A percentile compares a stretch with the other conserved stretches of the same genome.
These are phyloP conservation scores for Lasiurus borealis DNA, from an alignment of 2,113 vertebrate species.

Conservation along the genomic window DNA sequence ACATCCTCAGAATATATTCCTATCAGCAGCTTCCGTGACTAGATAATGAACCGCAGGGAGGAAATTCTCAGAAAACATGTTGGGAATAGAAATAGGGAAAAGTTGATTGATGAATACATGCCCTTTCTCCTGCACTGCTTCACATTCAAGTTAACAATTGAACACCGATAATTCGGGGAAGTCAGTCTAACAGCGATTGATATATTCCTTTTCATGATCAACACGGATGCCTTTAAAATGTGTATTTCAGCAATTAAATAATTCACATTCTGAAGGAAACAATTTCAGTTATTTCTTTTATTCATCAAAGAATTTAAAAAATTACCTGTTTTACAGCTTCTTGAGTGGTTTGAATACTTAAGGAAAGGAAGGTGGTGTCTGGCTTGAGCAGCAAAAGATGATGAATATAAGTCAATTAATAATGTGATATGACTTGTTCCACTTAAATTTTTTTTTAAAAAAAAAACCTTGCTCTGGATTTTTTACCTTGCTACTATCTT, in stretches of 20 bases:
- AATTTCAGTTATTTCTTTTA: constrained; percentile 16
- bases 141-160: not conserved
- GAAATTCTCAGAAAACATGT: not conserved
- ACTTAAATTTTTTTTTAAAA: not conserved
- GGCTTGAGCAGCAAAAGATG: not conserved
- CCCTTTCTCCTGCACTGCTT: not conserved
- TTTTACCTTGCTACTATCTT: too few relatives aligned
- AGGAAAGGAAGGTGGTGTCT: not conserved
- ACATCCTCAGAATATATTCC: not conserved
- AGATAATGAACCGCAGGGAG: not conserved
- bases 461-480: not conserved
- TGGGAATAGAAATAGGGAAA: not conserved
- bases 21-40: not conserved
- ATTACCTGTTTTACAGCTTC: not conserved
- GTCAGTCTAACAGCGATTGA: not conserved
- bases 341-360: not conserved
- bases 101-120: not conserved
- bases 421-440: not conserved
- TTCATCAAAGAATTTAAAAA: not conserved
- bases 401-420: constrained; percentile 36
- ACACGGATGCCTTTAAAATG: not conserved
- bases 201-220: not conserved
- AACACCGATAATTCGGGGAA: not conserved
- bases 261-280: constrained; percentile 37
- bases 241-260: not conserved